These are phyloP conservation scores for Steinernema feltiae DNA, from an alignment of 1,140 invertebrate species.

Conservation along the genomic window DNA sequence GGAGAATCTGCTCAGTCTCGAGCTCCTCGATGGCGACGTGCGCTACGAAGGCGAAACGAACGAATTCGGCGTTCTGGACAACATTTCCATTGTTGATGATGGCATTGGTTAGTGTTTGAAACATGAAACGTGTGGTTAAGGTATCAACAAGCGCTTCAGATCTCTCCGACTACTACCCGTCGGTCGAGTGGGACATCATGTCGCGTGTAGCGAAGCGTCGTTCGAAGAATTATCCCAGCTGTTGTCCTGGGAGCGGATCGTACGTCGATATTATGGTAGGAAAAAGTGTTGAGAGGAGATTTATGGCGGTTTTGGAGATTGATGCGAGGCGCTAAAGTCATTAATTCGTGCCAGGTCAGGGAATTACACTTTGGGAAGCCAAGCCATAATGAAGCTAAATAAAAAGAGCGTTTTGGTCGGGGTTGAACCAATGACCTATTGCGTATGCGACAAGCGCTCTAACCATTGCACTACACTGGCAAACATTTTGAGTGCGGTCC, in stretches of 20 bases:
- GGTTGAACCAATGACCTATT: too few relatives aligned
- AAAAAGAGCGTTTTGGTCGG: too few relatives aligned
- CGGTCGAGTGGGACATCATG: conserved; percentile 97
- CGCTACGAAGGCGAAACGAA: conserved; percentile 44
- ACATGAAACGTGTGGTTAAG: not conserved
- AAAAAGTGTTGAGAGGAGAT: not conserved
- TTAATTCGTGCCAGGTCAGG: not conserved
- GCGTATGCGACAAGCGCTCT: too few relatives aligned
- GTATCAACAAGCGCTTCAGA: conserved; percentile 65
- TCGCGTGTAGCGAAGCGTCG: conserved; percentile 85
- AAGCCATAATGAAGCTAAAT: too few relatives aligned
- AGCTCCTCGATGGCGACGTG: conserved; percentile 46
- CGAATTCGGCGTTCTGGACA: conserved; percentile 46
- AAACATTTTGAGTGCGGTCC: too few relatives aligned
- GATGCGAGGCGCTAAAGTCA: not conserved
- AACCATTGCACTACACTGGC: too few relatives aligned
- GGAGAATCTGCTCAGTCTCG: conserved; percentile 49
- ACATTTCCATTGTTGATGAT: conserved; percentile 51
- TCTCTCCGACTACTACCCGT: conserved; percentile 89
- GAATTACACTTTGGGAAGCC: too few relatives aligned
- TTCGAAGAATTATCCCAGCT: conserved; percentile 84
- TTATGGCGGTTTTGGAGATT: not conserved
- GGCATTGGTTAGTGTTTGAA: conserved; percentile 53
- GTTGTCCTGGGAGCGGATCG: conserved; percentile 65
- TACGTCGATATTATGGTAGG: conserved; percentile 81